A percentile compares a stretch with the other conserved stretches of the same genome.
Evolutionary conservation across 2,113 vertebrate genomes (phyloP).

Genomic region (Macquaria ambigua): DNA sequence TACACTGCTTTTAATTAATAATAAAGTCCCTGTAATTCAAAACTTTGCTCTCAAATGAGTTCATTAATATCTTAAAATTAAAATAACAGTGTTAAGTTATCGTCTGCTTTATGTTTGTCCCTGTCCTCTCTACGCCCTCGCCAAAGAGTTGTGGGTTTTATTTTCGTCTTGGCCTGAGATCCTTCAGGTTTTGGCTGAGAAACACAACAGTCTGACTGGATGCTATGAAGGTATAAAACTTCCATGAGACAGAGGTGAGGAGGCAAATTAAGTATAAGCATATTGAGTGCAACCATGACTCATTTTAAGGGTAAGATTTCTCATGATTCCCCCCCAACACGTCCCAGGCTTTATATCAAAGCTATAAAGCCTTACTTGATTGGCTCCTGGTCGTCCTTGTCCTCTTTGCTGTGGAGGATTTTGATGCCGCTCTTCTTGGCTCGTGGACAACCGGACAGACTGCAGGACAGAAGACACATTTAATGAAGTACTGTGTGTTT

Average conservation of each 20-base stretch:
- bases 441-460: conserved; percentile 96
- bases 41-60: background rate
- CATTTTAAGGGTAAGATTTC: background rate
- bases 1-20: background rate
- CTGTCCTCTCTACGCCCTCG: background rate
- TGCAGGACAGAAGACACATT: conserved; percentile 61
- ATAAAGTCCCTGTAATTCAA: background rate
- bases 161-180: background rate
- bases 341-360: background rate
- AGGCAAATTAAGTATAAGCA: background rate
- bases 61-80: background rate
- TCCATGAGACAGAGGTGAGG: background rate
- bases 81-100: background rate
- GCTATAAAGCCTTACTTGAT: conserved; percentile 88
- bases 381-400: conserved; percentile 98
- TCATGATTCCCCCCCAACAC: background rate
- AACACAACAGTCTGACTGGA: background rate
- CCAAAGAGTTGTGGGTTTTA: background rate
- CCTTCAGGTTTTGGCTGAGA: background rate
- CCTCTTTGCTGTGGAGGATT: conserved; percentile 98
- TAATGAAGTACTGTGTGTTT: background rate
- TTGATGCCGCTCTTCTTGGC: conserved; percentile 98
- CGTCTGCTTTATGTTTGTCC: background rate
- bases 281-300: background rate
- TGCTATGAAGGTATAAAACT: background rate